These are phyloP conservation scores for Carposina sasakii DNA, from an alignment of 1,140 invertebrate species.

Conservation along the genomic window DNA sequence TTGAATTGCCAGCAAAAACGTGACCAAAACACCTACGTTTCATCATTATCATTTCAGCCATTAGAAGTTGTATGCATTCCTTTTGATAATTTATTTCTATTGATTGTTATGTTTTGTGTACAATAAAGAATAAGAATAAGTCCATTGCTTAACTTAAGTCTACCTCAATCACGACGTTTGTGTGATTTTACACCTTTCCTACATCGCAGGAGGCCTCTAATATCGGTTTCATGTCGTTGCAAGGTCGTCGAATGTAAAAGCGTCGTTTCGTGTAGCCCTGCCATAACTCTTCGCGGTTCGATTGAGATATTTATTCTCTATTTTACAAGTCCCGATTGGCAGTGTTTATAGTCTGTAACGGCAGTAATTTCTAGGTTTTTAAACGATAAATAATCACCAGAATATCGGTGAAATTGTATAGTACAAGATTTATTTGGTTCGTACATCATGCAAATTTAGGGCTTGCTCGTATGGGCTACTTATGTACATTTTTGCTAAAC, in stretches of 20 bases:
- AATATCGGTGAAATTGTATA: slow-evolving; percentile 17
- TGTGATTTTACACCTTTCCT: not conserved
- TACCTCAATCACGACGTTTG: not conserved
- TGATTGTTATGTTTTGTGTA: too few relatives aligned
- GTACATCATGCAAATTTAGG: slow-evolving; percentile 6
- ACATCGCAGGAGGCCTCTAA: not conserved
- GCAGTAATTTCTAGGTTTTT: slow-evolving; percentile 3
- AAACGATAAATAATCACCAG: slow-evolving; percentile 1
- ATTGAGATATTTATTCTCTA: slow-evolving; percentile 59
- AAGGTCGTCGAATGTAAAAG: too few relatives aligned
- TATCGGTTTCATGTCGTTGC: too few relatives aligned
- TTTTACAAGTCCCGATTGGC: slow-evolving; percentile 41
- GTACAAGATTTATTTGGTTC: slow-evolving; percentile 12
- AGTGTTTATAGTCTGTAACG: slow-evolving; percentile 5
- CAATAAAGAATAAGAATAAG: too few relatives aligned
- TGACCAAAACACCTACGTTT: too few relatives aligned
- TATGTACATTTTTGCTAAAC: too few relatives aligned
- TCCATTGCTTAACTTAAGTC: too few relatives aligned
- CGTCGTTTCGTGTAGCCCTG: slow-evolving; percentile 32
- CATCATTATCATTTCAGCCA: too few relatives aligned
- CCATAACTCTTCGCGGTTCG: slow-evolving; percentile 39
- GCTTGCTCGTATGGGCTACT: too few relatives aligned
- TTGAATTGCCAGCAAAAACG: too few relatives aligned
- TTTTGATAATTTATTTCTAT: too few relatives aligned
- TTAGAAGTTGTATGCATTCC: too few relatives aligned